phyloP scores from a whole-genome alignment of 2,888 invertebrate species.

The Pristionchus japonicus region DNA sequence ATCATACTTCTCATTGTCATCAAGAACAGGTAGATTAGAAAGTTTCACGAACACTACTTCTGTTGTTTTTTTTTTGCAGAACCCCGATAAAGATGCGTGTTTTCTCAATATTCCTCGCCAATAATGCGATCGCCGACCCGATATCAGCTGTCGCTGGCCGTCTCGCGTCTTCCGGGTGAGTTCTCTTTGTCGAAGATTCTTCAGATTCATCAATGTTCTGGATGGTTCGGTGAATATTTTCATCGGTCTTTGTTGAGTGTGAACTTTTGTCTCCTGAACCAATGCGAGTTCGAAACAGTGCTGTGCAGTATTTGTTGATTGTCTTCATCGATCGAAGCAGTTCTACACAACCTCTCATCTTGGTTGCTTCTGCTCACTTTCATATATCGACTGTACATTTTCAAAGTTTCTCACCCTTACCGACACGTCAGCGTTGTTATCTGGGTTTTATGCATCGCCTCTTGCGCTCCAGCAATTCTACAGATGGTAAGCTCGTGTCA shows the following conservation, averaged over 20 bases:
- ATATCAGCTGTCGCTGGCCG: background rate
- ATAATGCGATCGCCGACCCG: background rate
- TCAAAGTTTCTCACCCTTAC: background rate
- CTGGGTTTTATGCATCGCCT: background rate
- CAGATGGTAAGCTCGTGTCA: background rate
- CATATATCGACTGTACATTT: background rate
- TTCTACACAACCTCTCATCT: background rate
- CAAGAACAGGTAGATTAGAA: background rate
- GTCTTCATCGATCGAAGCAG: background rate
- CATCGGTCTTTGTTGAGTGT: background rate
- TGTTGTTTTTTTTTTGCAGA: background rate
- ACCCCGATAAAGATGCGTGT: background rate
- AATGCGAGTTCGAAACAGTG: background rate
- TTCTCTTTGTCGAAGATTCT: background rate
- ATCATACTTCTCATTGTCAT: background rate
- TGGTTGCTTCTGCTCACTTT: background rate
- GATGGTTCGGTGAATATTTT: background rate
- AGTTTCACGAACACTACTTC: background rate
- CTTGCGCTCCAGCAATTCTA: background rate
- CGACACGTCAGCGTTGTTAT: background rate
- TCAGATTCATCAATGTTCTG: background rate
- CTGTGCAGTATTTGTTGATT: background rate
- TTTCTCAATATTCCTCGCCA: background rate
- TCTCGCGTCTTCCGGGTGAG: background rate
- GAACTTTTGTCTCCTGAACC: background rate